Percentiles rank a stretch among this genome's conserved stretches.
phyloP scores from a whole-genome alignment of 2,113 vertebrate species.

The Pelecanus crispus region DNA sequence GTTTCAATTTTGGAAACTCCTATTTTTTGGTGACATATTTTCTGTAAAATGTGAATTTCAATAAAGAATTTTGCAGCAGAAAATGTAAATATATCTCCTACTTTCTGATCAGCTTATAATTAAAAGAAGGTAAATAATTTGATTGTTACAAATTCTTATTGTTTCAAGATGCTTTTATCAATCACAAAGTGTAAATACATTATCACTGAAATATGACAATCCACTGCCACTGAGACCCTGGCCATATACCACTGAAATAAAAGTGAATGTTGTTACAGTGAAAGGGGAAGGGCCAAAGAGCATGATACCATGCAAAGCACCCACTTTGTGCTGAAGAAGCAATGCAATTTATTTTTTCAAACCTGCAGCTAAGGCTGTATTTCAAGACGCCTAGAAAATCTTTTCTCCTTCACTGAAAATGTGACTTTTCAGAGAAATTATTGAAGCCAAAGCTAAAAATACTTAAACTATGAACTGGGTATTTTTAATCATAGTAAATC shows the following conservation, averaged over 20 bases:
- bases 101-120: background rate
- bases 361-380: background rate
- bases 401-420: background rate
- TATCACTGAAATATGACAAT: background rate
- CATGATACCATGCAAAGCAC: background rate
- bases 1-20: background rate
- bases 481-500: background rate
- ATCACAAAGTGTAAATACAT: background rate
- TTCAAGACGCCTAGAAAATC: background rate
- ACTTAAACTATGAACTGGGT: background rate
- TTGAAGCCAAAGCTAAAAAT: slow-evolving; percentile 1
- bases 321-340: background rate
- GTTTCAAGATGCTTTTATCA: background rate
- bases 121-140: background rate
- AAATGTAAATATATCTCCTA: background rate
- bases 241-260: background rate
- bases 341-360: background rate
- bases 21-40: background rate
- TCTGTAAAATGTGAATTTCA: background rate
- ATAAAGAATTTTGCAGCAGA: background rate
- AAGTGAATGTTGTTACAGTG: background rate
- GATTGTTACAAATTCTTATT: background rate
- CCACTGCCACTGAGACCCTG: background rate
- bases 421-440: background rate
- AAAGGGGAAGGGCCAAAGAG: background rate